These are phyloP conservation scores for Heteropelma amictum DNA, from an alignment of 2,888 invertebrate species.

Conservation along the genomic window DNA sequence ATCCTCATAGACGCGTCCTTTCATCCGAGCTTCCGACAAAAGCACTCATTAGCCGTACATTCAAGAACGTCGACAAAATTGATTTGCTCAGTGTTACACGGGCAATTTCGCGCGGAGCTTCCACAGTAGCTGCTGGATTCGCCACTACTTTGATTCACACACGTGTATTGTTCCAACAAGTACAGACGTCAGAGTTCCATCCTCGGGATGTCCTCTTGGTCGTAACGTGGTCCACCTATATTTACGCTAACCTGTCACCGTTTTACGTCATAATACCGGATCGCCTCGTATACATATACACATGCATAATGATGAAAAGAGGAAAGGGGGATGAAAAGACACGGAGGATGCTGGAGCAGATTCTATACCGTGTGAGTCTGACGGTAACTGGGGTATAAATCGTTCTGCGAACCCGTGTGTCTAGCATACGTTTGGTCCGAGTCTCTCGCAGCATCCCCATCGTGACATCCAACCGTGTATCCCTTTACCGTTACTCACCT, in stretches of 20 bases:
- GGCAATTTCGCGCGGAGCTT: background rate
- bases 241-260: slow-evolving; percentile 34
- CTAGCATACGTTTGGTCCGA: slow-evolving; percentile 38
- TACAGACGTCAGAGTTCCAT: slow-evolving; percentile 33
- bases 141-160: slow-evolving; percentile 13
- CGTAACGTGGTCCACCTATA: slow-evolving; percentile 16
- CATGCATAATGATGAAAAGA: background rate
- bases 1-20: no score
- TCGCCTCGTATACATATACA: background rate
- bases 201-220: slow-evolving; percentile 1
- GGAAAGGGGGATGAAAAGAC: background rate
- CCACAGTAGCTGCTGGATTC: slow-evolving; percentile 31
- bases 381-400: slow-evolving; percentile 34
- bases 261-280: slow-evolving; percentile 22
- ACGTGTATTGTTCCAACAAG: slow-evolving; percentile 14
- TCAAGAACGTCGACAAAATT: background rate
- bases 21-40: no score
- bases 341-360: slow-evolving; percentile 6
- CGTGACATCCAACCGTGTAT: slow-evolving; percentile 52
- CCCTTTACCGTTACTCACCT: slow-evolving; percentile 3
- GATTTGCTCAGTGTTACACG: background rate
- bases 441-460: slow-evolving; percentile 1
- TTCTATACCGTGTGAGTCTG: slow-evolving; percentile 14
- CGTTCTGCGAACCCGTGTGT: slow-evolving; percentile 31
- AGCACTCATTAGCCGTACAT: no score